Percentiles rank a stretch among this genome's conserved stretches.
Conservation (phyloP, 1,140 invertebrate genomes). For the Drosophila lacteicornis region DNA sequence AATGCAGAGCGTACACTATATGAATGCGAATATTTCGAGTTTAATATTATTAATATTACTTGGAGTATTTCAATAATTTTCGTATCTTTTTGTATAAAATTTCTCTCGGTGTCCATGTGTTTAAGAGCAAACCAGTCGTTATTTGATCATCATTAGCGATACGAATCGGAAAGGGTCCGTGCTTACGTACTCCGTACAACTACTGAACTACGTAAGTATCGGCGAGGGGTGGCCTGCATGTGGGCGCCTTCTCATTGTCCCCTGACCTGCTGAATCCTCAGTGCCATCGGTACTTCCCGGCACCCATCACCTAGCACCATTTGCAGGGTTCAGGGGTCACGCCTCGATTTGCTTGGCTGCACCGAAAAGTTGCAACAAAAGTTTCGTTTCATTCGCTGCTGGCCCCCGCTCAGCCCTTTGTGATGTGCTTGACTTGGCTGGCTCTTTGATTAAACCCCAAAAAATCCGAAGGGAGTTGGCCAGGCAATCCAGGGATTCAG, state of each 20-base stretch:
- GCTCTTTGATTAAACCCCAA: constrained; percentile 71
- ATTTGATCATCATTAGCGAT: constrained; percentile 83
- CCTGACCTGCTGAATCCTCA: not conserved
- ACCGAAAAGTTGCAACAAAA: constrained; percentile 75
- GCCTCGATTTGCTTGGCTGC: constrained; percentile 65
- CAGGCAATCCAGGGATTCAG: not conserved
- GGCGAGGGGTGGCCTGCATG: constrained; percentile 49
- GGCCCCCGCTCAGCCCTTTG: constrained; percentile 38
- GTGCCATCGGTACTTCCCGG: not conserved
- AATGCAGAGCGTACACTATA: no score
- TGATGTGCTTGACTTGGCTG: constrained; percentile 58
- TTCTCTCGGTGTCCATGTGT: constrained; percentile 8
- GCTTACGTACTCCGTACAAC: not conserved
- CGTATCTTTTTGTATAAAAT: not conserved
- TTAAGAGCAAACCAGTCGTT: constrained; percentile 50
- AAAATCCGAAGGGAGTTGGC: constrained; percentile 24
- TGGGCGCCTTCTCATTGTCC: constrained; percentile 48
- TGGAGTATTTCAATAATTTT: not conserved
- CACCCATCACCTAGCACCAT: not conserved
- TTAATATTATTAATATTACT: no score
- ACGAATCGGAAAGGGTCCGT: constrained; percentile 59
- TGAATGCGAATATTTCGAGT: no score
- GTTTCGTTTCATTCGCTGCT: constrained; percentile 47
- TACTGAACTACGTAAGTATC: constrained; percentile 14
- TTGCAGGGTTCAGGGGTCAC: constrained; percentile 39